phyloP scores from a whole-genome alignment of 2,797 vertebrate genomes.

The Pseudochromis fuscus region DNA sequence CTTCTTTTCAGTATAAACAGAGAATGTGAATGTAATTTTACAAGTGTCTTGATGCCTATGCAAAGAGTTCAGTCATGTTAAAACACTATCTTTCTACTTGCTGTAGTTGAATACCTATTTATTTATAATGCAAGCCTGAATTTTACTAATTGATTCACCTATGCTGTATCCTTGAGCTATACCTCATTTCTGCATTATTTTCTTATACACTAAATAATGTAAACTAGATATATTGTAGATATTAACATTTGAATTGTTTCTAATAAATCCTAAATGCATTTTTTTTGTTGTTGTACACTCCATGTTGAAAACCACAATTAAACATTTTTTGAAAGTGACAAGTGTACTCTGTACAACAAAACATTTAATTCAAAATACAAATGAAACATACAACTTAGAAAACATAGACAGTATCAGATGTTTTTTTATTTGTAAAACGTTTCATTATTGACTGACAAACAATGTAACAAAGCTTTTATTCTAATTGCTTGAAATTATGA shows the following conservation, averaged over 20 bases:
- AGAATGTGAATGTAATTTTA: constrained; percentile 19
- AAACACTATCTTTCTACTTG: constrained; percentile 22
- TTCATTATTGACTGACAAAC: constrained; percentile 28
- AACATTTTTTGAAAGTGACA: not conserved
- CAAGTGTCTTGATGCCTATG: constrained; percentile 60
- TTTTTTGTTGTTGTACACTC: not conserved
- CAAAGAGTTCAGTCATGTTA: constrained; percentile 52
- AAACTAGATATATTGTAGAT: constrained; percentile 62
- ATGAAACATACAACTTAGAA: constrained; percentile 20
- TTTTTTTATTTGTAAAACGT: constrained; percentile 56
- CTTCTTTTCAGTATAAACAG: constrained; percentile 17
- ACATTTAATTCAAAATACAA: not conserved
- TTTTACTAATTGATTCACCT: constrained; percentile 21
- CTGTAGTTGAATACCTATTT: constrained; percentile 24
- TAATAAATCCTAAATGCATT: constrained; percentile 50
- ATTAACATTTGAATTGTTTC: constrained; percentile 55
- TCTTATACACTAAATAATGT: constrained; percentile 48
- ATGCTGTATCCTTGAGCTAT: constrained; percentile 34
- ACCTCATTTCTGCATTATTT: constrained; percentile 41
- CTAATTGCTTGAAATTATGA: constrained; percentile 23
- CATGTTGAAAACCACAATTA: constrained; percentile 15
- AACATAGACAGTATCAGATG: constrained; percentile 29
- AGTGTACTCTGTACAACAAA: not conserved
- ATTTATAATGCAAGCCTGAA: constrained; percentile 44
- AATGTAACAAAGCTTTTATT: constrained; percentile 47